Conservation (phyloP, 2,797 vertebrate species). For the Orestias chungarensis region DNA sequence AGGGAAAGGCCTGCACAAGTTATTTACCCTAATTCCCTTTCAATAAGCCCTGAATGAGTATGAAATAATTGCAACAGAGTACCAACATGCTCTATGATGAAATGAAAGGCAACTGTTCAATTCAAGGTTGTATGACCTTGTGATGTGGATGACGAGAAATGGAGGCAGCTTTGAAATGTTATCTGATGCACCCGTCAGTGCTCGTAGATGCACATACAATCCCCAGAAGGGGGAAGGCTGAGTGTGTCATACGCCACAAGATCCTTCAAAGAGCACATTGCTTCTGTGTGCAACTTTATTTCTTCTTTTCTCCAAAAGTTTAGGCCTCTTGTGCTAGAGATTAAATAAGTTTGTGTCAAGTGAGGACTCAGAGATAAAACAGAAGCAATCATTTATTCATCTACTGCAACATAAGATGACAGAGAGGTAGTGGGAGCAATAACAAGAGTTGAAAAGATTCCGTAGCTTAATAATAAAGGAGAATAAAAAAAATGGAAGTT, state of each 20-base stretch:
- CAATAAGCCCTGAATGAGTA: constrained; percentile 33
- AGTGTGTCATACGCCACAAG: constrained; percentile 45
- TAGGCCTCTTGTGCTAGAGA: constrained; percentile 52
- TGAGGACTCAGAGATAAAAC: constrained; percentile 72
- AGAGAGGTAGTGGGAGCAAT: constrained; percentile 57
- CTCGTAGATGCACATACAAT: constrained; percentile 68
- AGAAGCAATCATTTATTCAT: constrained; percentile 85
- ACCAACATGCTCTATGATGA: constrained; percentile 54
- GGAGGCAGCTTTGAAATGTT: constrained; percentile 35
- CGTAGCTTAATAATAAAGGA: constrained; percentile 44
- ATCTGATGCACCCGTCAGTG: constrained; percentile 46
- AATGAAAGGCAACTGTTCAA: constrained; percentile 65
- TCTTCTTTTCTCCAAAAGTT: constrained; percentile 40
- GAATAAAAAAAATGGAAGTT: constrained; percentile 19
- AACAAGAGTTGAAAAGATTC: constrained; percentile 57
- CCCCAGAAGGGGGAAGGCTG: constrained; percentile 64
- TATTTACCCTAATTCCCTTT: constrained; percentile 34
- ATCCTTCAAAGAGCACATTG: constrained; percentile 47
- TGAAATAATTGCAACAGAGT: constrained; percentile 24
- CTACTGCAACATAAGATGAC: constrained; percentile 81
- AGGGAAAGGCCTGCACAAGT: constrained; percentile 46
- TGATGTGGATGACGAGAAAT: constrained; percentile 9
- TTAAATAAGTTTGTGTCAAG: constrained; percentile 61
- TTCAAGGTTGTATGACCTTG: constrained; percentile 21
- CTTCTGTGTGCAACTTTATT: constrained; percentile 14